Conservation (phyloP, 1,140 invertebrate genomes). For the Globodera rostochiensis region DNA sequence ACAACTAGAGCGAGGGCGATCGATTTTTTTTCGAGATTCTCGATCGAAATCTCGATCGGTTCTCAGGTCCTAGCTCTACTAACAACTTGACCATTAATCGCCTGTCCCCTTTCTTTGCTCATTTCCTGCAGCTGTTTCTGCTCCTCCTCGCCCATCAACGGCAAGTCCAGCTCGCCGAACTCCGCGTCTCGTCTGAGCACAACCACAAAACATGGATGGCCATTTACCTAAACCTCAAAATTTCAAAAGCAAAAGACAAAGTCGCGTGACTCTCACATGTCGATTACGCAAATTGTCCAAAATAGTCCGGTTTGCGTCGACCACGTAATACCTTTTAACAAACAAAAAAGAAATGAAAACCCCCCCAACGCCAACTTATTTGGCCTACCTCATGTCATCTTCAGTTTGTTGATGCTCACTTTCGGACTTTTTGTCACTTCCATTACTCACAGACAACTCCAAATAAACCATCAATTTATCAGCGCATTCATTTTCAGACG, state of each 20-base stretch:
- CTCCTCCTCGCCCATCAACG: constrained; percentile 23
- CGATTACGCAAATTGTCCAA: constrained; percentile 29
- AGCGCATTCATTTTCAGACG: neutral
- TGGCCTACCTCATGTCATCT: neutral
- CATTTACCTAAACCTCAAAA: constrained; percentile 1
- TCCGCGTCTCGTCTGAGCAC: constrained; percentile 2
- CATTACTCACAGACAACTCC: neutral
- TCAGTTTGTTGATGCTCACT: constrained; percentile 4
- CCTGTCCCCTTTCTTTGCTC: neutral
- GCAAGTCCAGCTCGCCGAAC: constrained; percentile 27
- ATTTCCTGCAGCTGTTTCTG: neutral
- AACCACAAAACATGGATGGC: constrained; percentile 28
- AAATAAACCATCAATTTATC: constrained; percentile 14
- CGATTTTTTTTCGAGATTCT: too few species aligned
- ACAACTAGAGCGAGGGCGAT: too few species aligned
- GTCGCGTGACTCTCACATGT: neutral
- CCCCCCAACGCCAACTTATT: neutral
- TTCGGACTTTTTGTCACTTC: neutral
- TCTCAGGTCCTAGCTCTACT: too few species aligned
- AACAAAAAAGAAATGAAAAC: neutral
- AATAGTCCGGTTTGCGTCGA: constrained; percentile 24
- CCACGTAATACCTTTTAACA: constrained; percentile 22
- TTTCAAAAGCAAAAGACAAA: neutral
- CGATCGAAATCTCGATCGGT: neutral
- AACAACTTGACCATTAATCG: neutral